Percentiles rank a stretch among this genome's conserved stretches.
Evolutionary conservation across 2,797 vertebrate species (phyloP).

Genomic region (Amblyopsis hoosieri): DNA sequence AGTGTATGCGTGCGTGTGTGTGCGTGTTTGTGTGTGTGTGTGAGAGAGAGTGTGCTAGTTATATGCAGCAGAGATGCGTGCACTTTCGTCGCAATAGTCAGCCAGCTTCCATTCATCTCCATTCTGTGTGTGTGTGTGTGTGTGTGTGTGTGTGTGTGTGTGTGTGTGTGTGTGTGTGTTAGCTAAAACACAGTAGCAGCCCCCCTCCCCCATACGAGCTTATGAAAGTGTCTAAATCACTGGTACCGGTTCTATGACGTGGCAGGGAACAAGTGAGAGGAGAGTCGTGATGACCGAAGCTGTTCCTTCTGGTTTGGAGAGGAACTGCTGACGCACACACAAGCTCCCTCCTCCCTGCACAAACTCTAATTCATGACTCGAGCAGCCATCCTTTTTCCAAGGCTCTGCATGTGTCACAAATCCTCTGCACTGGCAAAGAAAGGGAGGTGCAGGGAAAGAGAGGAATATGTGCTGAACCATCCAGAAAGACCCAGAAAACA

Average conservation of each 20-base stretch:
- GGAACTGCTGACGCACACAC: slow-evolving; percentile 46
- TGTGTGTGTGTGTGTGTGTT: too few relatives aligned
- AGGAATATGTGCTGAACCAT: not conserved
- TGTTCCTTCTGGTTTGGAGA: slow-evolving; percentile 26
- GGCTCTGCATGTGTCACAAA: slow-evolving; percentile 43
- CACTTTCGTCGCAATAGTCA: not conserved
- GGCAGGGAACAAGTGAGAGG: slow-evolving; percentile 1
- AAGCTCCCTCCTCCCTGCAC: not conserved
- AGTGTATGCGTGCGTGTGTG: not conserved
- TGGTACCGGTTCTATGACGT: slow-evolving; percentile 21
- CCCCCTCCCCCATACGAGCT: not conserved
- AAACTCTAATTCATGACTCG: slow-evolving; percentile 22
- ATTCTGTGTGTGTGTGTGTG: too few relatives aligned
- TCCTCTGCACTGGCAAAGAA: slow-evolving; percentile 32
- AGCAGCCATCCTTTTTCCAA: slow-evolving; percentile 51
- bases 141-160: too few relatives aligned
- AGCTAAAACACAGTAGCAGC: not conserved
- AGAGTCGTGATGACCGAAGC: not conserved
- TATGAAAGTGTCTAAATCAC: slow-evolving; percentile 41
- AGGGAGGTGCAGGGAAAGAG: slow-evolving; percentile 10
- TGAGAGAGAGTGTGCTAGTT: not conserved
- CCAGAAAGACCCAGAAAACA: too few relatives aligned
- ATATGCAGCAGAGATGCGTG: not conserved
- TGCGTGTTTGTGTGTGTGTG: not conserved
- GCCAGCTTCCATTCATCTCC: too few relatives aligned